A percentile compares a stretch with the other conserved stretches of the same genome.
These are phyloP conservation scores for Xanthia togata DNA, from an alignment of 2,888 invertebrate genomes.

Conservation along the genomic window DNA sequence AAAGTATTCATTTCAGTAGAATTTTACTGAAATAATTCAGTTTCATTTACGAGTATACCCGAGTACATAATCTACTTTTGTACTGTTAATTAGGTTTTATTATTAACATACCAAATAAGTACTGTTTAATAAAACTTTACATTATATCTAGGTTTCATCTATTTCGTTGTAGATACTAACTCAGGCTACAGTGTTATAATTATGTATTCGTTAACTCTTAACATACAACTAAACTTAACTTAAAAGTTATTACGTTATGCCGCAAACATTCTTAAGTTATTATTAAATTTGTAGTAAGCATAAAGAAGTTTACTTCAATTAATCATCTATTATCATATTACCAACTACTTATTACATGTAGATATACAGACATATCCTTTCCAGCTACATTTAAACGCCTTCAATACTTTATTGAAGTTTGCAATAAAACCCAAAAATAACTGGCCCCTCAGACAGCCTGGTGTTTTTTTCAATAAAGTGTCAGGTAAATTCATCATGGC, in stretches of 20 bases:
- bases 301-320: neutral
- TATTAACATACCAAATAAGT: no score
- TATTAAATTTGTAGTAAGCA: neutral
- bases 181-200: no score
- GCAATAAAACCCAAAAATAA: conserved; percentile 60
- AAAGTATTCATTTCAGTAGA: conserved; percentile 16
- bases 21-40: conserved; percentile 21
- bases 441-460: conserved; percentile 25
- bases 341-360: neutral
- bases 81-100: neutral
- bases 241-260: neutral
- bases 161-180: neutral
- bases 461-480: conserved; percentile 57
- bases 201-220: neutral
- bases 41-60: neutral
- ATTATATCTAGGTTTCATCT: neutral
- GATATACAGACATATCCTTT: neutral
- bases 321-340: neutral
- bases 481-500: conserved; percentile 68
- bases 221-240: neutral
- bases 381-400: conserved; percentile 28
- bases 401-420: conserved; percentile 45
- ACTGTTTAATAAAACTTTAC: neutral
- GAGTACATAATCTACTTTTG: neutral
- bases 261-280: neutral